Evolutionary conservation across 2,113 vertebrate genomes (phyloP), one percentile per base, ranked within the genome.

Genomic region (Sturnira hondurensis): DNA sequence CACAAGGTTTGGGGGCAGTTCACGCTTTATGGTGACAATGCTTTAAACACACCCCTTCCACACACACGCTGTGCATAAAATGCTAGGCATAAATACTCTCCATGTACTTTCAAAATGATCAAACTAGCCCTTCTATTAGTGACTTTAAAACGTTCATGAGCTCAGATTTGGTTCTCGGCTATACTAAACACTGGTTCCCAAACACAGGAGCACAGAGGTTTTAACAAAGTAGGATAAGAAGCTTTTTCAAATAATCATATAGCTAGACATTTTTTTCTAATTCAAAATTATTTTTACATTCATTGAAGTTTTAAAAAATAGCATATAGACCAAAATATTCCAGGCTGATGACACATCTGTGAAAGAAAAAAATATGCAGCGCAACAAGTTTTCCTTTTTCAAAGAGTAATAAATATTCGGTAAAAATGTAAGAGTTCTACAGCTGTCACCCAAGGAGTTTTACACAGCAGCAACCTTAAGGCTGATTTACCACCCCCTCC

Each of bases 351-450:
- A 89, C 89, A 20, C 88, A 97, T 74, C 96, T 97, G 89, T 87
- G 94, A 97, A 97, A 97, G 91, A 36, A 95, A 98, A 98, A 98
- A 98, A 96, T 98, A 98, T 96, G 97, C 83, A 94, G 97, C 74
- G 97, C 45, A 93, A 94, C 98, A 97, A 98, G 97, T 98, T 98
- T 96, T 97, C 78, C 85, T 98, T 98, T 97, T 96, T 97, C 96
- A 85, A 96, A 97, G 98, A 97, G 95, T 93, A 98, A 98, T 98
- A 98, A 98, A 98, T 98, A 98, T 97, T 97, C 92, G 97, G 93
- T 81, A 98, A 98, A 98, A 98, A 98, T 95, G 98, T 96, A 97
- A 97, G 91, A 97, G 97, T 97, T 98, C 98, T 98, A 98, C 95
- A 98, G 94, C 97, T 98, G 97, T 98, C 98, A 98, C 86, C 96